Percentiles rank a stretch among this genome's conserved stretches.
These are phyloP conservation scores for Acanthosepion lycidas DNA, from an alignment of 2,888 invertebrate species.

Conservation along the genomic window DNA sequence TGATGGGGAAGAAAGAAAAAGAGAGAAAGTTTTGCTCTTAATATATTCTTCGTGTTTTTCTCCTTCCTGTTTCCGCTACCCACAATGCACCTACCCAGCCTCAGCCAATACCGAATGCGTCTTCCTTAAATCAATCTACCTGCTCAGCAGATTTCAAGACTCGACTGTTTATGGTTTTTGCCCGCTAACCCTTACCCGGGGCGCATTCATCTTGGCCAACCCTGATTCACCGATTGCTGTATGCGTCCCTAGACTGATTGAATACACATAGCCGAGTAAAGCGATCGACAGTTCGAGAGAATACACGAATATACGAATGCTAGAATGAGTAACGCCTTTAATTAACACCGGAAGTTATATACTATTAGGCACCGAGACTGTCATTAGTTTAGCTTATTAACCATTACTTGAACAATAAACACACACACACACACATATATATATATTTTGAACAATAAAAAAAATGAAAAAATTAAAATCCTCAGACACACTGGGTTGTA, in stretches of 20 bases:
- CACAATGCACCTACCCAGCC: not conserved
- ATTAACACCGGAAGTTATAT: not conserved
- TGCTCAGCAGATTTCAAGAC: not conserved
- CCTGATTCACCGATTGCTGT: not conserved
- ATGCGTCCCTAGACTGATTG: not conserved
- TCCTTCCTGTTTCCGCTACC: not conserved
- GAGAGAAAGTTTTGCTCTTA: not conserved
- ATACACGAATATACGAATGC: not conserved
- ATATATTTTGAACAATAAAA: no score
- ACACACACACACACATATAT: no score
- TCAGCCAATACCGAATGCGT: not conserved
- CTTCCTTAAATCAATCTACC: constrained; percentile 18
- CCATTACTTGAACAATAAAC: no score
- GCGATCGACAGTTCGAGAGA: not conserved
- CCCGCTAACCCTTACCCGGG: not conserved
- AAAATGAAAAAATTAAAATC: no score
- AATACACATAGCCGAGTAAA: not conserved
- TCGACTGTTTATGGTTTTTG: not conserved
- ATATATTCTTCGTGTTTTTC: not conserved
- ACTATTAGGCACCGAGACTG: no score
- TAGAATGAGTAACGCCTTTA: not conserved
- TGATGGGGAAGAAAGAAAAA: no score
- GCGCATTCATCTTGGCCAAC: not conserved
- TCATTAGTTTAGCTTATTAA: no score
- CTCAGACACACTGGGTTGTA: no score